phyloP scores from a whole-genome alignment of 2,113 vertebrate species.

The Struthio camelus region DNA sequence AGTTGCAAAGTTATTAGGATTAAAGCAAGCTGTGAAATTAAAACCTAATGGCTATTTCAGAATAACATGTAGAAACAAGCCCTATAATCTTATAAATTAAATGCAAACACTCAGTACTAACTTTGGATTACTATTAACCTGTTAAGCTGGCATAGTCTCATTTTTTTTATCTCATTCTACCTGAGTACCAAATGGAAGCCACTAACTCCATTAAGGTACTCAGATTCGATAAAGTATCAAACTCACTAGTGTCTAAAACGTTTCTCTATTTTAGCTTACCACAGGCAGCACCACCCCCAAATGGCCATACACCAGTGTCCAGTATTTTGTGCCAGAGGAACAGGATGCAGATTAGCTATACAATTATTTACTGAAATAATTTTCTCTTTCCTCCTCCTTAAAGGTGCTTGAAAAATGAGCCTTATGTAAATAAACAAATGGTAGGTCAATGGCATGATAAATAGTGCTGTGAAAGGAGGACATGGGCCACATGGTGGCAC shows the following conservation, averaged over 20 bases:
- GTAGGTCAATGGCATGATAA: neutral
- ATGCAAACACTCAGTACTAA: neutral
- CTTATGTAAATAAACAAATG: neutral
- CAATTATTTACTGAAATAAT: neutral
- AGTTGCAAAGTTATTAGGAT: neutral
- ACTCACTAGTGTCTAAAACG: neutral
- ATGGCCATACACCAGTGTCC: neutral
- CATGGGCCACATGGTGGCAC: neutral
- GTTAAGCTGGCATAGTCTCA: neutral
- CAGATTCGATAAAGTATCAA: neutral
- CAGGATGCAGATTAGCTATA: neutral
- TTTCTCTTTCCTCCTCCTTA: neutral
- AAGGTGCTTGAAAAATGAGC: neutral
- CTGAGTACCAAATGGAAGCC: neutral
- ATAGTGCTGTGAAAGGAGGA: neutral
- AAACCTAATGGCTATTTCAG: neutral
- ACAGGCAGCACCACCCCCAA: neutral
- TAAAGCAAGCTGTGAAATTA: neutral
- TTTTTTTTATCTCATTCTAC: neutral
- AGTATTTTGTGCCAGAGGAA: neutral
- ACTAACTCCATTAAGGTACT: neutral
- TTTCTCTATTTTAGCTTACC: neutral
- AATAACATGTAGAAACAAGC: neutral
- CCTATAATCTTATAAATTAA: neutral
- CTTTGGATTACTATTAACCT: neutral